Conservation (phyloP, 2,113 vertebrate genomes). For the Delphinus delphis region DNA sequence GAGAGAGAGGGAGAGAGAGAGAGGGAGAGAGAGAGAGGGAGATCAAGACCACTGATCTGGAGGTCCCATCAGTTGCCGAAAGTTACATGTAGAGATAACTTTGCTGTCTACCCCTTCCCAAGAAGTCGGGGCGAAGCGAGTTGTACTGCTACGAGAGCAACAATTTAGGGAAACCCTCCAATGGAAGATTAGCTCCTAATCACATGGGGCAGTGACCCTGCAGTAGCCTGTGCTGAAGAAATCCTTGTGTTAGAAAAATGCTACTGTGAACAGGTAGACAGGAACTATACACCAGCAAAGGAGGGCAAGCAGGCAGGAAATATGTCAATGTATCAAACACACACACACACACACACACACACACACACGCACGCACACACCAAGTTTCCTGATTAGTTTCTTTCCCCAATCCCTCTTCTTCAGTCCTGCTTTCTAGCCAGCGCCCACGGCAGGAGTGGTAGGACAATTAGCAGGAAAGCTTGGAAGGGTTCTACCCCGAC, state of each 20-base stretch:
- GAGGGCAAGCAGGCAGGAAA: not conserved
- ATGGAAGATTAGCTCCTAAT: not conserved
- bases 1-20: too few relatives aligned
- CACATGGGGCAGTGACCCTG: not conserved
- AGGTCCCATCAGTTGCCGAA: not conserved
- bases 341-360: too few relatives aligned
- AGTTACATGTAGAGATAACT: not conserved
- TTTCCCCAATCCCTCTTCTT: not conserved
- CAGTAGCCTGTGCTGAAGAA: not conserved
- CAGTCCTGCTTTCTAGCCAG: not conserved
- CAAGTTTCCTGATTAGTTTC: not conserved
- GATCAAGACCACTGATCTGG: not conserved
- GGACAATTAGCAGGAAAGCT: not conserved
- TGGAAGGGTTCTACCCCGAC: not conserved
- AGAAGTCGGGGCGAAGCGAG: not conserved
- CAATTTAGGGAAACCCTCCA: not conserved
- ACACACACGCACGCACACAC: too few relatives aligned
- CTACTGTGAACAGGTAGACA: not conserved
- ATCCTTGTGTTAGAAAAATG: not conserved
- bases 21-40: too few relatives aligned
- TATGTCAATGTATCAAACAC: rapidly evolving
- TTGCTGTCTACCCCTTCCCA: not conserved
- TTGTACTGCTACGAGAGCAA: not conserved
- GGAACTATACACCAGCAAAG: not conserved
- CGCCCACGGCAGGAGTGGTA: not conserved